Base-by-base conservation (phyloP, 2,113 vertebrate species). In the Shinisaurus crocodilurus region DNA sequence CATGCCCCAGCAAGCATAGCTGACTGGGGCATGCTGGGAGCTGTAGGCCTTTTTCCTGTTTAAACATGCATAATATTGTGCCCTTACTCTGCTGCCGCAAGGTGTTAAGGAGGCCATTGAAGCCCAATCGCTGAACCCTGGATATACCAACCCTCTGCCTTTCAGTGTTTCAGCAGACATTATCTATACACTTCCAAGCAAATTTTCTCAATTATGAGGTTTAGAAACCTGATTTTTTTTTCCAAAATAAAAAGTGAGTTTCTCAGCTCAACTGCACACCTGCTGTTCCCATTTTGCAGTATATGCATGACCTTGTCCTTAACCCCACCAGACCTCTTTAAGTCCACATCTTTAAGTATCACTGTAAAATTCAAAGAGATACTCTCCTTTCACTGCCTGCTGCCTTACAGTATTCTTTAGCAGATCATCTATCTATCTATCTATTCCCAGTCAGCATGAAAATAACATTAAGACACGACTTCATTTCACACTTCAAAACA, bases 401-500 rank as follows among this genome's bases (percentile, higher is more conserved):
- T 94, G 81, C 54, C 74, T 27, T 87, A 0, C 2, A 54, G 10
- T 76, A 63, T 87, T 76, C 43, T n/a, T 84, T 67, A 77, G 79
- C 43, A 1, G 65, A 91, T 89, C 75, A 48, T 23, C 43, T 57
- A 54, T 37, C 40, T 6, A 74, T 89, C 60, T 54, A 3, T 0
- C 1, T 81, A 0, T 89, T 54, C 91, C 27, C 76, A 93, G 91
- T 5, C 88, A 91, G 76, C 57, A 86, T 89, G 90, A 85, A 90
- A 87, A 85, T 63, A 10, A 3, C 1, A 18, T 48, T 29, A 85
- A 50, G 72, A 50, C 85, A 81, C 3, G 29, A 34, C 23, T 89
- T 88, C 9, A 23, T 89, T 93, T 93, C 92, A 74, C 63, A 88
- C 43, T 20, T 67, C 81, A 80, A 57, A 88, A 85, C 82, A 72